Evolutionary conservation across 2,888 invertebrate genomes (phyloP).

Genomic region (Hipparchia sbordonii): DNA sequence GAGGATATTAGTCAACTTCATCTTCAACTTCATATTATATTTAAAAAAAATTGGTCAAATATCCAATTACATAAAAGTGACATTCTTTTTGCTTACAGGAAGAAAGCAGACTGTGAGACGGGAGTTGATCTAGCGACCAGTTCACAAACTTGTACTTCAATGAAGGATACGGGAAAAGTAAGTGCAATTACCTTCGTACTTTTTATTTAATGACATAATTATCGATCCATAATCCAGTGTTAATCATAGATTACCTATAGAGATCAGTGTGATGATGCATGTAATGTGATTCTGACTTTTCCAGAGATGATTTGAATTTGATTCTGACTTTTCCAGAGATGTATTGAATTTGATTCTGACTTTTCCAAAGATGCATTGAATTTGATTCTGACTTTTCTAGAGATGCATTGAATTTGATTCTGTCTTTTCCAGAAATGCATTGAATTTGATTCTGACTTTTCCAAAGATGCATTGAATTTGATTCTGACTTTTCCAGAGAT

Average conservation of each 20-base stretch:
- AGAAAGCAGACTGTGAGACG: conserved; percentile 62
- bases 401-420: conserved; percentile 47
- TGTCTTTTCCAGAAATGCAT: conserved; percentile 54
- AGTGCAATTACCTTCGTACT: background rate
- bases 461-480: conserved; percentile 55
- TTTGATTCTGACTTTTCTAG: conserved; percentile 45
- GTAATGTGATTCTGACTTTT: background rate
- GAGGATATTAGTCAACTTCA: no score
- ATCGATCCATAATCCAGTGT: no score
- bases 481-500: conserved; percentile 50
- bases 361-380: conserved; percentile 55
- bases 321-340: conserved; percentile 50
- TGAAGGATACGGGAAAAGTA: conserved; percentile 56
- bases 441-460: background rate
- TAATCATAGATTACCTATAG: no score
- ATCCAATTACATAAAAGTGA: background rate
- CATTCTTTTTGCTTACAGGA: conserved; percentile 55
- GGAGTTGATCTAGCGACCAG: conserved; percentile 58
- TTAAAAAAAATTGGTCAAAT: no score
- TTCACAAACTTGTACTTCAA: conserved; percentile 48
- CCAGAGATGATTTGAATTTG: conserved; percentile 55
- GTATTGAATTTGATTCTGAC: conserved; percentile 38
- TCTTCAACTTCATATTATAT: no score
- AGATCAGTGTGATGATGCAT: background rate
- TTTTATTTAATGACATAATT: no score